A percentile compares a stretch with the other conserved stretches of the same genome.
Conservation (phyloP, 2,797 vertebrate genomes). For the Odontamblyopus rebecca region DNA sequence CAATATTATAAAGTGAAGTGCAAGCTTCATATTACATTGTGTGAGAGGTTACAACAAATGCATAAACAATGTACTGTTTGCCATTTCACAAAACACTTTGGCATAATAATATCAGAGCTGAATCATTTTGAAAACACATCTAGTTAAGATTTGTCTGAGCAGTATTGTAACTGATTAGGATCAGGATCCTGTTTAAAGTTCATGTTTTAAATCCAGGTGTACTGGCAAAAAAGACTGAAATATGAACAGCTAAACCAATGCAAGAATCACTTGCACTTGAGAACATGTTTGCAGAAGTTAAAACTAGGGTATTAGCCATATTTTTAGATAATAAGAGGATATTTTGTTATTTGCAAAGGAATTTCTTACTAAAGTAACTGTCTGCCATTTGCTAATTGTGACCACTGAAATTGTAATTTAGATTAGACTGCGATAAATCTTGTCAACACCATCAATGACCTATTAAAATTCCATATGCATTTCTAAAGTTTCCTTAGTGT, state of each 20-base stretch:
- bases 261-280: background rate
- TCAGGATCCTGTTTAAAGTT: too few species aligned
- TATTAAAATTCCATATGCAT: background rate
- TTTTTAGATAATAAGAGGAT: too few species aligned
- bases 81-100: background rate
- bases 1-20: too few species aligned
- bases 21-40: background rate
- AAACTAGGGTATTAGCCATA: background rate
- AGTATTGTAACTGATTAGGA: too few species aligned
- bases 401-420: background rate
- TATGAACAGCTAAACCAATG: background rate
- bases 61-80: background rate
- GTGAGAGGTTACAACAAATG: background rate
- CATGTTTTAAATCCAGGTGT: too few species aligned
- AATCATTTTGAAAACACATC: background rate
- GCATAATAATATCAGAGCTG: background rate
- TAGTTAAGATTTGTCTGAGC: too few species aligned
- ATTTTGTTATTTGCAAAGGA: too few species aligned
- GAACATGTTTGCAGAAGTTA: background rate
- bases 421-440: background rate
- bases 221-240: background rate
- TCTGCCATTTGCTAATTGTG: background rate
- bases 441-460: background rate
- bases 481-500: too few species aligned
- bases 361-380: too few species aligned